Evolutionary conservation across 2,888 invertebrate genomes (phyloP), one percentile per base, ranked within the genome.

Genomic region (Embidobia sp.): DNA sequence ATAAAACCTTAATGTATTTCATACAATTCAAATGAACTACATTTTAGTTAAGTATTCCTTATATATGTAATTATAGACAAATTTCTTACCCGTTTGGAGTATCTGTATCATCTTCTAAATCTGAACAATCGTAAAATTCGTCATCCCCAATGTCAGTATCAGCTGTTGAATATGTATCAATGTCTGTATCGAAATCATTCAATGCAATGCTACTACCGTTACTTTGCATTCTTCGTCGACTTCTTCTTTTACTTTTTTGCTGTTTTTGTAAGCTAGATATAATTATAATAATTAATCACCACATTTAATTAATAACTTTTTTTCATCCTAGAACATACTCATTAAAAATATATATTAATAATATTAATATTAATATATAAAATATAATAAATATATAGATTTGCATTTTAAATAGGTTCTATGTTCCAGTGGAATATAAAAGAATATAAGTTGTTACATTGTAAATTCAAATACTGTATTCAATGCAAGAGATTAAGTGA

Each of bases 41-140:
- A 22, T 22, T 22, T 22, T 22, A 22, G 6, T 22, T 22, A 4
- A 6, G 6, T 22, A 6, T 22, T 4, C 3, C 22, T 22, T 3
- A 22, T 4, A 22, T 4, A 4, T 22, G 22, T 22, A 22, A 22
- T 22, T 4, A 22, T 4, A 22, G 3, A 22, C 22, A 22, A 3
- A 29, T 10, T 63, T 85, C 84, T 63, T 82, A 89, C 89, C 86
- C 84, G 72, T 81, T 84, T 26, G 85, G 84, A 18, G 80, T 80
- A 44, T 87, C 86, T 59, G 69, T 70, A 27, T 72, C 81, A 19
- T 80, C 80, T 74, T 89, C 89, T 29, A 85, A 85, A 33, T 88
- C 88, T 0, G 88, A 89, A 57, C 88, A 89, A 66, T 89, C 89
- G 59, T 85, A 89, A 74, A 88, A 89, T 77, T 89, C 89, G 40